Percentiles rank a stretch among this genome's conserved stretches.
phyloP scores from a whole-genome alignment of 2,113 vertebrate species.

The Epinephelus moara region DNA sequence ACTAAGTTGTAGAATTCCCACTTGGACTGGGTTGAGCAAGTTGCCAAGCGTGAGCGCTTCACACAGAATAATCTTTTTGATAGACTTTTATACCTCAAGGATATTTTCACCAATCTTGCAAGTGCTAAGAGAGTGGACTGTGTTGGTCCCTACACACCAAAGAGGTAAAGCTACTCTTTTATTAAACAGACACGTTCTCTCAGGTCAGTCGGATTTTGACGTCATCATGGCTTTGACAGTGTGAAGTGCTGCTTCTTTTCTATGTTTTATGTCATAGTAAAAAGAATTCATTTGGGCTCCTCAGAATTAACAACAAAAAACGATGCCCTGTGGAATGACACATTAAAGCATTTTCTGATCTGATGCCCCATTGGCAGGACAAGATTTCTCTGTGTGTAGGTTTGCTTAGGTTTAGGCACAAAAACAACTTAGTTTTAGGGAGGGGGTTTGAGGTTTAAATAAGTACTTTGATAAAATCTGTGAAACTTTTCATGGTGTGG shows the following conservation, averaged over 20 bases:
- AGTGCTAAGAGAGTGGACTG: neutral
- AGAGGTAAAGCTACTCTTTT: neutral
- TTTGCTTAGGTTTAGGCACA: neutral
- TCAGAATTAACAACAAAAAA: neutral
- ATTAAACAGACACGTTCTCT: neutral
- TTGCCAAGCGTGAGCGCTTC: conserved; percentile 15
- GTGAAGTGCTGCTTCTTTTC: neutral
- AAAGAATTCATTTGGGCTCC: neutral
- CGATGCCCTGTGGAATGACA: neutral
- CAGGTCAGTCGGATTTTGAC: conserved; percentile 7
- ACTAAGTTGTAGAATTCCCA: conserved; percentile 2
- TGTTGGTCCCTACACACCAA: conserved; percentile 15
- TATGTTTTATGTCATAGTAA: neutral
- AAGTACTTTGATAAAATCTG: neutral
- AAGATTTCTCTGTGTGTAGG: neutral
- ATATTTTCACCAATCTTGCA: conserved; percentile 28
- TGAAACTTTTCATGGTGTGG: neutral
- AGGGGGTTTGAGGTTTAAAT: neutral
- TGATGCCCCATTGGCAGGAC: neutral
- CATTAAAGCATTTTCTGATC: no score
- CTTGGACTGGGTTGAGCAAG: conserved; percentile 3
- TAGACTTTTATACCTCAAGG: conserved; percentile 29
- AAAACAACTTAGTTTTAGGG: neutral
- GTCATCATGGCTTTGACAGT: neutral
- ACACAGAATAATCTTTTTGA: conserved; percentile 32